Percentiles rank a stretch among this genome's conserved stretches.
Conservation (phyloP, 2,888 invertebrate genomes). For the Hemistola chrysoprasaria region DNA sequence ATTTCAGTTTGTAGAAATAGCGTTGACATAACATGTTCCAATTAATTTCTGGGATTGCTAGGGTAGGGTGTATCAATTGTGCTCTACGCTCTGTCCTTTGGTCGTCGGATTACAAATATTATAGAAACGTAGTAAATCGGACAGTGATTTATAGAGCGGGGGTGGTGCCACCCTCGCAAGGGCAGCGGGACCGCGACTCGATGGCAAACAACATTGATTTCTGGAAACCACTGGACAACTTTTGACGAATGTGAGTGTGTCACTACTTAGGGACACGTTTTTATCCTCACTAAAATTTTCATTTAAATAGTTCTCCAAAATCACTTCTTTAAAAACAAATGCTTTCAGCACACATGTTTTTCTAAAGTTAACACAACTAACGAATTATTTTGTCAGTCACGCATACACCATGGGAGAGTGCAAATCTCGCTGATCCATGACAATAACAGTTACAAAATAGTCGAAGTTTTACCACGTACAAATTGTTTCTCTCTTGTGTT, state of each 20-base stretch:
- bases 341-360: conserved; percentile 7
- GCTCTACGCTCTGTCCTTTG: conserved; percentile 55
- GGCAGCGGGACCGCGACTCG: conserved; percentile 52
- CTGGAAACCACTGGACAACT: conserved; percentile 62
- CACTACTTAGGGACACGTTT: conserved; percentile 22
- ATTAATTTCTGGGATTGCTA: conserved; percentile 54
- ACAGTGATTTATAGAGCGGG: conserved; percentile 81
- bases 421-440: conserved; percentile 47
- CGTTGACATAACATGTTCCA: conserved; percentile 56
- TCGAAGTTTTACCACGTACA: conserved; percentile 32
- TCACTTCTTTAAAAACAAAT: conserved; percentile 5
- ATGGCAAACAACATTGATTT: conserved; percentile 77
- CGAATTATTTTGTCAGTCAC: conserved; percentile 33
- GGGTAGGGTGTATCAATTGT: conserved; percentile 60
- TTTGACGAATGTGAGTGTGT: conserved; percentile 36
- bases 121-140: conserved; percentile 78
- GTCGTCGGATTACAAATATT: conserved; percentile 70
- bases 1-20: conserved; percentile 34
- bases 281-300: neutral
- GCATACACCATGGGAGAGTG: conserved; percentile 39
- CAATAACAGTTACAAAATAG: conserved; percentile 51
- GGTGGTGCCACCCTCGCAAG: conserved; percentile 70
- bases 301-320: too few species aligned
- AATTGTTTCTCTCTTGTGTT: conserved; percentile 48
- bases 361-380: conserved; percentile 9